These are phyloP conservation scores for Chlamydotis undulata DNA, from an alignment of 2,113 vertebrate genomes.

Conservation along the genomic window DNA sequence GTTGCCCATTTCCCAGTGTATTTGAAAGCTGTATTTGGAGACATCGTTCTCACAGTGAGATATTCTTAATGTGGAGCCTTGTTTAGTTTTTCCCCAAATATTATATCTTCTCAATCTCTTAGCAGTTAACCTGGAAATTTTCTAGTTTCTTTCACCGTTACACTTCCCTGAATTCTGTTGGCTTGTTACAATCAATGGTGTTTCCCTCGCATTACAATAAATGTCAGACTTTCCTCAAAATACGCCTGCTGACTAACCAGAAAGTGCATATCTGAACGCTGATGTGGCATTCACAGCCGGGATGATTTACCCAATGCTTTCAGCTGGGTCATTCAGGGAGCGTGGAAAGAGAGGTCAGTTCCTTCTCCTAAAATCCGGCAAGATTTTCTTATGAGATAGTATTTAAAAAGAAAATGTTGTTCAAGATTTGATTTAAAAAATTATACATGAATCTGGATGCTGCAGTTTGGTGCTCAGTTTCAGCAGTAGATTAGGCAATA, in stretches of 20 bases:
- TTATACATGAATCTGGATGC: background rate
- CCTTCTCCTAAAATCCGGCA: background rate
- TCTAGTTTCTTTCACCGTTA: background rate
- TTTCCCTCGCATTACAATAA: background rate
- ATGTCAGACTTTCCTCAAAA: background rate
- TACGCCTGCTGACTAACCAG: background rate
- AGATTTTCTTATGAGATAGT: background rate
- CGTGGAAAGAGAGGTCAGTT: background rate
- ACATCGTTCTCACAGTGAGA: background rate
- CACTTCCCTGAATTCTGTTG: background rate
- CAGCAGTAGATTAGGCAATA: background rate
- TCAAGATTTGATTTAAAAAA: background rate
- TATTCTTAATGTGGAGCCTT: background rate
- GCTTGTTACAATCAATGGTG: background rate
- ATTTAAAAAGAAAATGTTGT: background rate
- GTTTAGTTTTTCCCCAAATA: background rate
- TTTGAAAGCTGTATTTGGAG: background rate
- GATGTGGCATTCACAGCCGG: background rate
- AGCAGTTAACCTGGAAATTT: background rate
- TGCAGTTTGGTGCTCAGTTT: background rate
- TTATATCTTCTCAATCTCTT: background rate
- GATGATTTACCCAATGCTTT: background rate
- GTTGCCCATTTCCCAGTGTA: background rate
- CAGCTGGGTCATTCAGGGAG: background rate
- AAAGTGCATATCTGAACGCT: background rate